Evolutionary conservation across 2,888 invertebrate species (phyloP), one percentile per base, ranked within the genome.

Genomic region (Morpho deidamia): DNA sequence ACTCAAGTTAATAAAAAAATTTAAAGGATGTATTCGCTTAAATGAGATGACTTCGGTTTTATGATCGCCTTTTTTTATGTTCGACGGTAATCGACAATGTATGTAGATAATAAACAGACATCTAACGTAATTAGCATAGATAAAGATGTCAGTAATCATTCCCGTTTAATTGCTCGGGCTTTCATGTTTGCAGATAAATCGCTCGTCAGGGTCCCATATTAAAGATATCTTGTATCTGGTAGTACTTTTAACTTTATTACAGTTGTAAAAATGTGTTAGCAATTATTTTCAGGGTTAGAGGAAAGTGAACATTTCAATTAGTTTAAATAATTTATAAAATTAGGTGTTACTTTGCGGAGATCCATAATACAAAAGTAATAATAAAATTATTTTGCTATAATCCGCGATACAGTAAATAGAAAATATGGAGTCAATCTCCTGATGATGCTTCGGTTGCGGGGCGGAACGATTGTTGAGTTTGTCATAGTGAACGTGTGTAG

Each of bases 161-260:
- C 52, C 54, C 60, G 56, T 65, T 65, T 66, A 62, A 66, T 67
- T 66, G 60, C 61, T 38, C 38, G 47, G 48, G 59, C 61, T 56
- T 58, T 59, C 60, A 64, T 65, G 58, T 34, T 44, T 44, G 66
- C 59, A 65, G 62, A 67, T 69, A 64, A 71, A 68, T 70, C 64
- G 63, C 59, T 72, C 67, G 67, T 66, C 71, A 51, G 45, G 14
- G 43, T 48, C 48, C 40, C 35, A 51, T 48, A 49, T 49, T 39
- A 52, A 42, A 51, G 32, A 40, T 48, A 53, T 47, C 40, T 37
- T 12, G 54, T 43, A 51, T 55, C 23, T 40, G 43, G 33, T 43
- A 44, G 39, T 46, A 43, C 11, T 55, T 47, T 51, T n/a, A 43
- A 38, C 11, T 53, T 55, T 51, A 55, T 48, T 35, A 43, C 37